Conservation (phyloP, 2,113 vertebrate genomes). For the Oncorhynchus kisutch region DNA sequence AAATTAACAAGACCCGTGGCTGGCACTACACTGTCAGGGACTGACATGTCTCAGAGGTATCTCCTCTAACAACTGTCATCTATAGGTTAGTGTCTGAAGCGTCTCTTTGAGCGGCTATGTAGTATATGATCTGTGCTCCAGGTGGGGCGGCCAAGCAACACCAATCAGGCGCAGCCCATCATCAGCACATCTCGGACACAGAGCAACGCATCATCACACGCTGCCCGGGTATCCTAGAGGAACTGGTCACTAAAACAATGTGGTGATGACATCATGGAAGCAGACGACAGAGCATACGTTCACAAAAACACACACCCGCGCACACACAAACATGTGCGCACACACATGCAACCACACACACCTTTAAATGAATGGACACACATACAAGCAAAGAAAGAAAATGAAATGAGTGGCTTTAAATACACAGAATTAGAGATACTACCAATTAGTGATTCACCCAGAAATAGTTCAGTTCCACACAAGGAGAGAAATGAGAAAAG, state of each 20-base stretch:
- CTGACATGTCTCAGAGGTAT: too few species aligned
- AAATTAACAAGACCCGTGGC: background rate
- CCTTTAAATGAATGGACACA: conserved; percentile 51
- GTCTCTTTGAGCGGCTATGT: conserved; percentile 30
- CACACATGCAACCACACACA: conserved; percentile 35
- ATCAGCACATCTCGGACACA: conserved; percentile 77
- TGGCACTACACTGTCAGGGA: background rate
- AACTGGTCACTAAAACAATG: conserved; percentile 65
- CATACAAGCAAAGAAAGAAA: conserved; percentile 43
- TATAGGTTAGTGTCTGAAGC: background rate
- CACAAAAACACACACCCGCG: conserved; percentile 18
- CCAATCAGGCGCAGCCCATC: conserved; percentile 94
- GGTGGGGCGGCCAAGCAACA: conserved; percentile 94
- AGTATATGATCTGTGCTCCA: conserved; percentile 76
- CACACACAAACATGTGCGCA: conserved; percentile 40
- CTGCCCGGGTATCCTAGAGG: conserved; percentile 52
- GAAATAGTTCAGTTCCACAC: conserved; percentile 2
- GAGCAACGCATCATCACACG: conserved; percentile 48
- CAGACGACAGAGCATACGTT: conserved; percentile 44
- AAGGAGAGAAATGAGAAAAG: conserved; percentile 2
- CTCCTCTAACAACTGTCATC: too few species aligned
- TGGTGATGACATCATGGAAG: conserved; percentile 58
- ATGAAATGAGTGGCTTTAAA: conserved; percentile 37
- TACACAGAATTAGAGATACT: conserved; percentile 3
- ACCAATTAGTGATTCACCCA: conserved; percentile 8